phyloP scores from a whole-genome alignment of 2,797 vertebrate genomes.

The Petrocephalus schoutedeni region DNA sequence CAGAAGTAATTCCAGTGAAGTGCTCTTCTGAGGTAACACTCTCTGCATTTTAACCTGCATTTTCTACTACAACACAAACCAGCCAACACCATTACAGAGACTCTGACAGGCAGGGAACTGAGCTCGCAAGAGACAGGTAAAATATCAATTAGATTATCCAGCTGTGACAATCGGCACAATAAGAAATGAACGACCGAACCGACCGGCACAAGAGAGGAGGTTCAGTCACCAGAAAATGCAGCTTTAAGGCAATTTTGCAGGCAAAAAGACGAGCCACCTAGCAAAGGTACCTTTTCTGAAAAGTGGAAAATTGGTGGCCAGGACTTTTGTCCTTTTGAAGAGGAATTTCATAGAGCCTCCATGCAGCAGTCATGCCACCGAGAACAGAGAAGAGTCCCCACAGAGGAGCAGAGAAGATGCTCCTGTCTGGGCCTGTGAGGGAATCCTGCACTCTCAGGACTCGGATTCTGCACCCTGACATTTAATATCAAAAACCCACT shows the following conservation, averaged over 20 bases:
- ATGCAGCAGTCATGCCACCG: slow-evolving; percentile 13
- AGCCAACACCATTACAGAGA: background rate
- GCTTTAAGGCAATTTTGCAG: slow-evolving; percentile 29
- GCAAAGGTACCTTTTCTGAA: slow-evolving; percentile 20
- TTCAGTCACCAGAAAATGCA: slow-evolving; percentile 37
- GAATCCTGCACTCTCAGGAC: background rate
- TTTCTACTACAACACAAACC: background rate
- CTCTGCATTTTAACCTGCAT: background rate
- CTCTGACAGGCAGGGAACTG: background rate
- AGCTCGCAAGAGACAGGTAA: background rate
- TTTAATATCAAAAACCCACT: background rate
- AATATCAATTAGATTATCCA: background rate
- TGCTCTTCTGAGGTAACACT: background rate
- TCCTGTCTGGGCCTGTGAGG: background rate
- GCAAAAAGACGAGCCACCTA: slow-evolving; percentile 19
- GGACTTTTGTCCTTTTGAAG: background rate
- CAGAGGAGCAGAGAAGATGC: slow-evolving; percentile 15
- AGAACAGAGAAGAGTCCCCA: background rate
- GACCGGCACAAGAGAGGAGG: background rate
- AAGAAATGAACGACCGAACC: background rate
- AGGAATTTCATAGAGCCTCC: slow-evolving; percentile 29
- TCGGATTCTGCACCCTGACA: background rate
- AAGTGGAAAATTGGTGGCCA: slow-evolving; percentile 28
- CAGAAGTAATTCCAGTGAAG: background rate
- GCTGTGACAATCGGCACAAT: background rate